These are phyloP conservation scores for Butorides virescens DNA, from an alignment of 2,113 vertebrate genomes.

Conservation along the genomic window DNA sequence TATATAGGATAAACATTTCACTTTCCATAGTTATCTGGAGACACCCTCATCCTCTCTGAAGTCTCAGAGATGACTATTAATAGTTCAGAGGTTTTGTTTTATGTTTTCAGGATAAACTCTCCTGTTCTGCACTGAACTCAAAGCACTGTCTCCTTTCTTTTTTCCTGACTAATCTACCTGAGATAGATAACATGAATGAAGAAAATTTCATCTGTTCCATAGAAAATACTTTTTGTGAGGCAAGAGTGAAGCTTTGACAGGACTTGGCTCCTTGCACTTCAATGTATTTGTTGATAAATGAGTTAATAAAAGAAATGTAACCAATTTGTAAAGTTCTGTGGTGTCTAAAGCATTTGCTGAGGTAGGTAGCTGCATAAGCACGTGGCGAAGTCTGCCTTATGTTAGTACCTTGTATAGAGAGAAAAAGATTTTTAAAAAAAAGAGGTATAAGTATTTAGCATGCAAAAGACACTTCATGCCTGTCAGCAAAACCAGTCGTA, in stretches of 20 bases:
- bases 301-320: background rate
- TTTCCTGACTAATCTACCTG: background rate
- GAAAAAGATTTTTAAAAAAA: background rate
- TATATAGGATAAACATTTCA: background rate
- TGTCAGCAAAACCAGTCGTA: slow-evolving; percentile 22
- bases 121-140: background rate
- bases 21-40: background rate
- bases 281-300: background rate
- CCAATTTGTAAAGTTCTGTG: background rate
- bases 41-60: background rate
- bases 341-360: background rate
- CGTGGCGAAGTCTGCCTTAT: background rate
- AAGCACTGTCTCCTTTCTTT: background rate
- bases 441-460: background rate
- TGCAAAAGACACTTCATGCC: background rate
- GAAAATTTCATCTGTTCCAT: background rate
- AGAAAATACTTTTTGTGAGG: background rate
- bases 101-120: background rate
- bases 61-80: background rate
- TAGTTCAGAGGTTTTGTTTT: background rate
- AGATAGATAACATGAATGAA: background rate
- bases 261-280: background rate
- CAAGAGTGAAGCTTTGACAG: background rate
- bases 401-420: background rate
- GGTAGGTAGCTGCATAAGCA: background rate